Conservation (phyloP, 2,797 vertebrate genomes). For the Calcarius lapponicus region DNA sequence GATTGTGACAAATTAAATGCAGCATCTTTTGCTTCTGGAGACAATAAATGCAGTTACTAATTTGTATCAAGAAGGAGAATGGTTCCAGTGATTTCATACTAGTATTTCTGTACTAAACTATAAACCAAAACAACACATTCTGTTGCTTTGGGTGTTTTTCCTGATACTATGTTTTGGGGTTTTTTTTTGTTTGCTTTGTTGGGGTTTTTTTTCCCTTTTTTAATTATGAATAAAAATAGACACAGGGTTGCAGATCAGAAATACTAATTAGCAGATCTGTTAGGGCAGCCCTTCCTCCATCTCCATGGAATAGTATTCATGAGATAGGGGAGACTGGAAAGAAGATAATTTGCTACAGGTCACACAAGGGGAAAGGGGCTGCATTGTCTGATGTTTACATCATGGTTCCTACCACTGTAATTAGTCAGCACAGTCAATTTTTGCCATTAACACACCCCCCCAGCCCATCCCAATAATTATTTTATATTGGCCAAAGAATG, state of each 20-base stretch:
- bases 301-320: background rate
- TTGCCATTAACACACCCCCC: background rate
- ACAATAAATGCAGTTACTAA: constrained; percentile 14
- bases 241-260: background rate
- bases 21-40: constrained; percentile 36
- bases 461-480: background rate
- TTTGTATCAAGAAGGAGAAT: constrained; percentile 16
- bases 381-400: background rate
- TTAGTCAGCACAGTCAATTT: background rate
- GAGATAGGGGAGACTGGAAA: background rate
- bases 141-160: background rate
- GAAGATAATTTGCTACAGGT: background rate
- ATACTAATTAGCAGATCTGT: background rate
- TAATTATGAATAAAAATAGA: background rate
- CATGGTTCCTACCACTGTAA: background rate
- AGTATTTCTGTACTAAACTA: background rate
- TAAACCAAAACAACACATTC: background rate
- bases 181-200: background rate
- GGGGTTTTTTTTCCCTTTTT: background rate
- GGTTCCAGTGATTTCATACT: background rate
- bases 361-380: background rate
- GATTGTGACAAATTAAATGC: constrained; percentile 25
- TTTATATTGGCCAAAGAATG: background rate
- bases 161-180: background rate
- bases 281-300: background rate